phyloP scores from a whole-genome alignment of 2,888 invertebrate genomes.

The Chamaedrilus cognettii region DNA sequence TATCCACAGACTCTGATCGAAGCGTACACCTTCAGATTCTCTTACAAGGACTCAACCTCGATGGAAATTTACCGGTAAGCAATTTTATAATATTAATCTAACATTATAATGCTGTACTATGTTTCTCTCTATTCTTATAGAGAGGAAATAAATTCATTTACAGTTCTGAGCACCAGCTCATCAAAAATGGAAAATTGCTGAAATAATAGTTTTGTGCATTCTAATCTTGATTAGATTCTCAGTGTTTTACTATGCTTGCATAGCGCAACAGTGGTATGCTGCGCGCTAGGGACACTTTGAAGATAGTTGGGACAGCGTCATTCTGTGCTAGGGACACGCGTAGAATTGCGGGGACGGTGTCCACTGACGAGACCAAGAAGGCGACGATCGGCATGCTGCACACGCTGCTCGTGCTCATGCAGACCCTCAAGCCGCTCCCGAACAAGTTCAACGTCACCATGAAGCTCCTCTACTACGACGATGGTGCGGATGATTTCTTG shows the following conservation, averaged over 20 bases:
- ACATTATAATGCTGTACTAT: no score
- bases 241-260: no score
- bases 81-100: background rate
- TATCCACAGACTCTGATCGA: slow-evolving; percentile 56
- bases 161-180: no score
- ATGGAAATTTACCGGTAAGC: slow-evolving; percentile 53
- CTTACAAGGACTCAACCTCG: slow-evolving; percentile 50
- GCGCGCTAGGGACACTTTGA: no score
- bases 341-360: slow-evolving; percentile 49
- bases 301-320: no score
- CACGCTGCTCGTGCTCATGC: slow-evolving; percentile 57
- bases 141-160: no score
- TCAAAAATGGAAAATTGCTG: no score
- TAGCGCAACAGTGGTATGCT: no score
- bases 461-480: slow-evolving; percentile 61
- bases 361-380: slow-evolving; percentile 54
- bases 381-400: slow-evolving; percentile 58
- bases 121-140: no score
- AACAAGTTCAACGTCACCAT: slow-evolving; percentile 59
- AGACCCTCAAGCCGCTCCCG: slow-evolving; percentile 57
- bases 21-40: slow-evolving; percentile 60
- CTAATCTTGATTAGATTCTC: no score
- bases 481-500: slow-evolving; percentile 42
- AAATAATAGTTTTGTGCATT: no score
- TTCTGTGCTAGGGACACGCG: slow-evolving; percentile 29